These are phyloP conservation scores for Geodia barretti DNA, from an alignment of 37 sponge, comb jelly and placozoan genomes.

Conservation along the genomic window DNA sequence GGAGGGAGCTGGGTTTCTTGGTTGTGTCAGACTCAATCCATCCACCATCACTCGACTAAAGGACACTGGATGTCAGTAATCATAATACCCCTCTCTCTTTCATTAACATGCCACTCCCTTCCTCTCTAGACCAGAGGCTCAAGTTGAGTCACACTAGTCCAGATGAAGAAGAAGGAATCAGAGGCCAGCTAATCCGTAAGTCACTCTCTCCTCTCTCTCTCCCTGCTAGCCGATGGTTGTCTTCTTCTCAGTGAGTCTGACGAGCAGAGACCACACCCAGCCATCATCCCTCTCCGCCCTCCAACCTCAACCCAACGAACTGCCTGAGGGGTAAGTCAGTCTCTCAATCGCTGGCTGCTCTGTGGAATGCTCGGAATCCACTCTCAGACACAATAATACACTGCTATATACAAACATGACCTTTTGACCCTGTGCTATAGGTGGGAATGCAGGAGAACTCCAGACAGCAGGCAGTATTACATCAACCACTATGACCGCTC, in stretches of 20 bases:
- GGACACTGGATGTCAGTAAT: constrained; percentile 94
- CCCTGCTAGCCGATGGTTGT: background rate
- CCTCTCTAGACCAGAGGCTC: constrained; percentile 84
- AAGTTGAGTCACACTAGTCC: constrained; percentile 67
- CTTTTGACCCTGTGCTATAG: constrained; percentile 33
- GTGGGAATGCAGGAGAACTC: constrained; percentile 89
- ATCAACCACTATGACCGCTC: constrained; percentile 92
- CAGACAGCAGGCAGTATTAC: constrained; percentile 89
- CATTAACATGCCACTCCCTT: too few species aligned
- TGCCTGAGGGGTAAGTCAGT: constrained; percentile 89
- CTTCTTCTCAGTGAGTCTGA: constrained; percentile 63
- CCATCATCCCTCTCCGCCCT: constrained; percentile 15
- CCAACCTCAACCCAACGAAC: constrained; percentile 56
- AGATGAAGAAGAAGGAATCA: constrained; percentile 69
- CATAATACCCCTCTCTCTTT: too few species aligned
- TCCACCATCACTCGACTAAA: constrained; percentile 71
- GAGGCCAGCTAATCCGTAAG: constrained; percentile 78
- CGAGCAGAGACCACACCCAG: constrained; percentile 58
- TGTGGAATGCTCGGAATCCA: too few species aligned
- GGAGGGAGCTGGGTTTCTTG: constrained; percentile 89
- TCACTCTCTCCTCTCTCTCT: background rate
- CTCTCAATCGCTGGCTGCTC: background rate
- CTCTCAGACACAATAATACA: too few species aligned
- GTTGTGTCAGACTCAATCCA: constrained; percentile 83
- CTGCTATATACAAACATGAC: background rate